Evolutionary conservation across 2,113 vertebrate species (phyloP).

Genomic region (Heterotis niloticus): DNA sequence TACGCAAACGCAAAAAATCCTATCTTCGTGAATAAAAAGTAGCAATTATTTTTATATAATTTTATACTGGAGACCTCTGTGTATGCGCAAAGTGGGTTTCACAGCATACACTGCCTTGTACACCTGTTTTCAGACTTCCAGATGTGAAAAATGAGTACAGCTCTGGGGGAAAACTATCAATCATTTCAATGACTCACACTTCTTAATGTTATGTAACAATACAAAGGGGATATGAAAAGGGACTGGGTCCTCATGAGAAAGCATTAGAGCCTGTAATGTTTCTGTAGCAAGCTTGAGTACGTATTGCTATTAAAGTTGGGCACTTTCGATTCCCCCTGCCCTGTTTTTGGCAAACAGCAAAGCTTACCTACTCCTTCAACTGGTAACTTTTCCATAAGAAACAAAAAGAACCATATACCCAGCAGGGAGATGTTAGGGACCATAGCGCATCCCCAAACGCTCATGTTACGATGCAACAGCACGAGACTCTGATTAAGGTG

Average conservation of each 20-base stretch:
- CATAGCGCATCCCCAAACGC: no score
- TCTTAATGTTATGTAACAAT: constrained; percentile 22
- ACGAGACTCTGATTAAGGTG: constrained; percentile 12
- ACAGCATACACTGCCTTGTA: constrained; percentile 3
- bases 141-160: constrained; percentile 21
- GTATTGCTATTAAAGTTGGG: constrained; percentile 19
- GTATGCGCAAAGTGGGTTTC: constrained; percentile 3
- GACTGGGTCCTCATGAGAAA: constrained; percentile 23
- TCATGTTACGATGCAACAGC: background rate
- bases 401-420: background rate
- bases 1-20: background rate
- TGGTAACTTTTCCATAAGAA: constrained; percentile 15
- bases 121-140: constrained; percentile 8
- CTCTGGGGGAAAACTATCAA: constrained; percentile 18
- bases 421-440: background rate
- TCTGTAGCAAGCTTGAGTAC: constrained; percentile 15
- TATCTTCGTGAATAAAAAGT: background rate
- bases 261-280: constrained; percentile 23
- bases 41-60: background rate
- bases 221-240: constrained; percentile 22
- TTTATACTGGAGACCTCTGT: constrained; percentile 27
- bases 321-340: background rate
- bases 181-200: constrained; percentile 32
- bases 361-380: background rate
- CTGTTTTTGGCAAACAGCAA: background rate